Base-by-base conservation (phyloP, 92 coral and sea anemone genomes). In the Muricea muricata region DNA sequence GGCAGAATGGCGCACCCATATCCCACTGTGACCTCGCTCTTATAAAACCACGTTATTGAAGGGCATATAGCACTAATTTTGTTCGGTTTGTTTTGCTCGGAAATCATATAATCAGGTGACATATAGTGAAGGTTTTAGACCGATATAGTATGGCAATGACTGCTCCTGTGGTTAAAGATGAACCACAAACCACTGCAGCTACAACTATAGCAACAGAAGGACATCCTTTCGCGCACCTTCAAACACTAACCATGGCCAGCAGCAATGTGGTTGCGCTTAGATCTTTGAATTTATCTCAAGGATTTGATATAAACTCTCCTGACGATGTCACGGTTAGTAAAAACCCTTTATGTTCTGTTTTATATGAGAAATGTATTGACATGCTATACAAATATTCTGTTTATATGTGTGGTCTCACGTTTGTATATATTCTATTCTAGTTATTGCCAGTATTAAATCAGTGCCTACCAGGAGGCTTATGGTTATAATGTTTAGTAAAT, bases 1-100 rank as follows among this genome's bases (percentile, higher is more conserved):
- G 54, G 2, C 32, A 78, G 83, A 78, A 78, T 78, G 83, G 83
- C 83, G 83, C 83, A 78, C 83, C 83, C 83, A 78, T 78, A 56
- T 78, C 83, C 83, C 54, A 57, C 70, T 78, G 83, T n/a, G 83
- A 34, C 23, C 54, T 56, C 20, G 65, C 65, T 41, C 37, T 78
- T 78, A 78, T 78, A 78, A 55, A 78, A 78, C 57, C 69, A 32
- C 29, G 39, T 58, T 40, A 78, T 23, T 20, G 33, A 63, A 78
- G 41, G 18, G 47, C 37, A 52, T n/a, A n/a, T 63, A 78, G 46
- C 41, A 57, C 29, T 29, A 58, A 55, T 78, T 78, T 50, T 32
- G 71, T 56, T 78, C 63, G 71, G 69, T 78, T 78, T 78, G 83
- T 78, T 78, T 56, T 21, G 39, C 29, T 78, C 81, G 81, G 83